These are phyloP conservation scores for Gadopsis marmoratus DNA, from an alignment of 2,797 vertebrate species.

Conservation along the genomic window DNA sequence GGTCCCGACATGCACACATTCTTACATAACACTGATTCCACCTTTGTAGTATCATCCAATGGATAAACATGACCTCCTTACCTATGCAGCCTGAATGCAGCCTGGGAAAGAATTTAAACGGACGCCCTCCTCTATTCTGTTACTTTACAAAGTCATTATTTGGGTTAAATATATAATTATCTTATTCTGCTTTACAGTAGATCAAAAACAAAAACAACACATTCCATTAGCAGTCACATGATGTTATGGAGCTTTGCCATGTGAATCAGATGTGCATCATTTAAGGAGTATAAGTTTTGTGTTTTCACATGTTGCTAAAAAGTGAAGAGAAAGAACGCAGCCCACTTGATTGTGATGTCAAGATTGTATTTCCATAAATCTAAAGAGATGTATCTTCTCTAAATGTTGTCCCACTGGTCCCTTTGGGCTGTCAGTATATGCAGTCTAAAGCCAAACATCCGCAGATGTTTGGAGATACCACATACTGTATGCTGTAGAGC, in stretches of 20 bases:
- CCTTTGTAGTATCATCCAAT: neutral
- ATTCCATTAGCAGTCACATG: neutral
- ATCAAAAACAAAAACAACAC: conserved; percentile 4
- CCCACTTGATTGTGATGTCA: conserved; percentile 2
- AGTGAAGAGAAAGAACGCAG: conserved; percentile 11
- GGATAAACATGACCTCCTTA: conserved; percentile 12
- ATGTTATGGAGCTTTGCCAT: neutral
- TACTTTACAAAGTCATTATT: neutral
- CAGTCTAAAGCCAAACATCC: conserved; percentile 24
- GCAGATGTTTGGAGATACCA: conserved; percentile 26
- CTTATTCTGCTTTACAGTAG: neutral
- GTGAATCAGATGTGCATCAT: neutral
- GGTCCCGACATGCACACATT: neutral
- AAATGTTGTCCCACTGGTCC: conserved; percentile 9
- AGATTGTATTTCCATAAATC: conserved; percentile 7
- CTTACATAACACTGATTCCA: conserved; percentile 31
- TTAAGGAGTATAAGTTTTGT: conserved; percentile 4
- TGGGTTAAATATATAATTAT: neutral
- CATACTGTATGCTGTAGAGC: neutral
- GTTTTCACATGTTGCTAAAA: conserved; percentile 13
- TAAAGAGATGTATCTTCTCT: conserved; percentile 20
- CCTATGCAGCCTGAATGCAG: neutral
- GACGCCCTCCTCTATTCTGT: neutral
- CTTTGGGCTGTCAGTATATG: neutral
- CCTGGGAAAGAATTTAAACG: neutral